These are phyloP conservation scores for Hydra vulgaris DNA, from an alignment of 30 jellyfish, hydroid and myxozoan species.

Conservation along the genomic window DNA sequence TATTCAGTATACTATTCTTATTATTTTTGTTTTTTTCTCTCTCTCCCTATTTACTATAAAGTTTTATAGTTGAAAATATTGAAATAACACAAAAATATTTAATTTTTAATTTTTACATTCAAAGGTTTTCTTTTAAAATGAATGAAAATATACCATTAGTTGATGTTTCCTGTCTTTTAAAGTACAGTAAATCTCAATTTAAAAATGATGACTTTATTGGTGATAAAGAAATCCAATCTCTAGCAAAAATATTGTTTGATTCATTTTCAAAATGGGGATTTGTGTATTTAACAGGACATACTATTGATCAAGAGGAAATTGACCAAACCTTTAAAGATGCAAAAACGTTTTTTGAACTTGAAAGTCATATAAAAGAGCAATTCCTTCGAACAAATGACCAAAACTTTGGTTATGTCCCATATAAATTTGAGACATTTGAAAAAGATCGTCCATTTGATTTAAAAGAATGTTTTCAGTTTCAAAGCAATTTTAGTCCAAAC, in stretches of 20 bases:
- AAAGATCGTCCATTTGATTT: conserved; percentile 24
- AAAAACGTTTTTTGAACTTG: conserved; percentile 14
- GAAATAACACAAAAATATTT: too few species aligned
- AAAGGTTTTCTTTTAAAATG: background rate
- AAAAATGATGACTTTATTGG: background rate
- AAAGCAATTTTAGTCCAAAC: background rate
- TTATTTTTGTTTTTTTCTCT: background rate
- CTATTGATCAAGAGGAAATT: background rate
- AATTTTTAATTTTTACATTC: too few species aligned
- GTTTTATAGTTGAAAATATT: too few species aligned
- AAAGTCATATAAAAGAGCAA: conserved; percentile 14
- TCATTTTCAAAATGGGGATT: conserved; percentile 32
- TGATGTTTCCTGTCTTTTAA: conserved; percentile 9
- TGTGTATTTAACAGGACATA: conserved; percentile 20
- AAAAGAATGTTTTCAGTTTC: conserved; percentile 28
- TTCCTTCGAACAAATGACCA: background rate
- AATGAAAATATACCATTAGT: conserved; percentile 6
- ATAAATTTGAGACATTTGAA: conserved; percentile 29
- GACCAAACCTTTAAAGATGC: background rate
- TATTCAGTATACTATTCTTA: background rate
- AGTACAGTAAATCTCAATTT: background rate
- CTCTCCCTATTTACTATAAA: background rate
- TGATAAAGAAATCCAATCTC: conserved; percentile 1
- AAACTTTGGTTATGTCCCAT: conserved; percentile 28
- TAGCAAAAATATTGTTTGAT: conserved; percentile 6